phyloP scores from a whole-genome alignment of 2,888 invertebrate species.

The Zaprionus obscuricornis region DNA sequence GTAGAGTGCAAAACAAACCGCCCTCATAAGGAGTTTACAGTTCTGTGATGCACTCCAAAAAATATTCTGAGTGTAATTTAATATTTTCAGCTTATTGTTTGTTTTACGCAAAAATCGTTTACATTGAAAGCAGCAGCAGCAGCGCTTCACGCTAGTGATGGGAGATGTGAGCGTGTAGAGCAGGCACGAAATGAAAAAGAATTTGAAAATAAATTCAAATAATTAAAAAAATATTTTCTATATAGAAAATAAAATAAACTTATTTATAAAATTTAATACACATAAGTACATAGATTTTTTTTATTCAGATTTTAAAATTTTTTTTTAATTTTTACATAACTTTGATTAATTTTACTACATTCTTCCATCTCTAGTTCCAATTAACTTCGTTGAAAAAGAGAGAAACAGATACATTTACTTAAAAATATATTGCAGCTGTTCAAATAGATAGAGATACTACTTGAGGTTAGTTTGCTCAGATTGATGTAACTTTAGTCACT shows the following conservation, averaged over 20 bases:
- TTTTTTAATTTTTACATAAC: too few relatives aligned
- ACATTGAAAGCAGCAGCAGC: conserved; percentile 46
- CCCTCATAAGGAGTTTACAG: conserved; percentile 69
- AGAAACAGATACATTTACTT: conserved; percentile 57
- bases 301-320: too few relatives aligned
- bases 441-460: conserved; percentile 67
- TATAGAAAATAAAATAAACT: too few relatives aligned
- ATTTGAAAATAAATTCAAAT: too few relatives aligned
- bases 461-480: conserved; percentile 41
- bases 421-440: conserved; percentile 57
- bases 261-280: too few relatives aligned
- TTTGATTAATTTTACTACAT: conserved; percentile 15
- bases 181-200: not conserved
- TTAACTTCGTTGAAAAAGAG: conserved; percentile 58
- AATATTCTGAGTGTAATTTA: conserved; percentile 62
- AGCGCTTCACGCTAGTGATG: conserved; percentile 23
- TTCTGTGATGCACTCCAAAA: conserved; percentile 49
- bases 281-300: too few relatives aligned
- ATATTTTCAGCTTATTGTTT: conserved; percentile 74
- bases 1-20: conserved; percentile 29
- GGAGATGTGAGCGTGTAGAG: conserved; percentile 23
- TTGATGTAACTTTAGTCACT: conserved; percentile 65
- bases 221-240: too few relatives aligned
- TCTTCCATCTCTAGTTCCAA: conserved; percentile 36
- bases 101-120: conserved; percentile 71